Conservation (phyloP, 2,113 vertebrate species). For the Isurus oxyrinchus region DNA sequence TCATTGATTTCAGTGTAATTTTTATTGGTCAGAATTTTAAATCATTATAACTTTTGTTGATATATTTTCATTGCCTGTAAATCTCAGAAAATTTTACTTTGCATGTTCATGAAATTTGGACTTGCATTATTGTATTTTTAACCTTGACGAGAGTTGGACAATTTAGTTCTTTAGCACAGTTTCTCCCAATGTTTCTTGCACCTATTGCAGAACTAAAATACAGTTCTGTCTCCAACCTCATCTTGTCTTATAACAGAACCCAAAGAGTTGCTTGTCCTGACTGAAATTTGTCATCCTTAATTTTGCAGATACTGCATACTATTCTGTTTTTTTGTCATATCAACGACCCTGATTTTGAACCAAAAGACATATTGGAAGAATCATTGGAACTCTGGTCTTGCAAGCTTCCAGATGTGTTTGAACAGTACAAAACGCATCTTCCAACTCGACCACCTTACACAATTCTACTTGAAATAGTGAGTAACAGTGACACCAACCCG, state of each 20-base stretch:
- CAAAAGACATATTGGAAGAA: background rate
- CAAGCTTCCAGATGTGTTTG: background rate
- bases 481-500: background rate
- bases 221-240: background rate
- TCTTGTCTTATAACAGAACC: background rate
- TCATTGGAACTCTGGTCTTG: background rate
- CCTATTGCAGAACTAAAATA: background rate
- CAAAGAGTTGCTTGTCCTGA: background rate
- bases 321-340: background rate
- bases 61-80: background rate
- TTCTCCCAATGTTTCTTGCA: background rate
- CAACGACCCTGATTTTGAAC: background rate
- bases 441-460: constrained; percentile 15
- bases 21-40: background rate
- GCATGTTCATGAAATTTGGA: background rate
- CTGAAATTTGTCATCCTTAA: background rate
- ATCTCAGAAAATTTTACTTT: background rate
- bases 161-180: background rate
- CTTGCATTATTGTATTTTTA: background rate
- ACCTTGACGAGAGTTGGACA: background rate
- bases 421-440: constrained; percentile 12
- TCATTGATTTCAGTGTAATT: background rate
- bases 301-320: background rate
- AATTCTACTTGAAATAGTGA: constrained; percentile 20
- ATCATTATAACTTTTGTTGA: background rate